These are phyloP conservation scores for Melipona bicolor DNA, from an alignment of 2,888 invertebrate genomes.

Conservation along the genomic window DNA sequence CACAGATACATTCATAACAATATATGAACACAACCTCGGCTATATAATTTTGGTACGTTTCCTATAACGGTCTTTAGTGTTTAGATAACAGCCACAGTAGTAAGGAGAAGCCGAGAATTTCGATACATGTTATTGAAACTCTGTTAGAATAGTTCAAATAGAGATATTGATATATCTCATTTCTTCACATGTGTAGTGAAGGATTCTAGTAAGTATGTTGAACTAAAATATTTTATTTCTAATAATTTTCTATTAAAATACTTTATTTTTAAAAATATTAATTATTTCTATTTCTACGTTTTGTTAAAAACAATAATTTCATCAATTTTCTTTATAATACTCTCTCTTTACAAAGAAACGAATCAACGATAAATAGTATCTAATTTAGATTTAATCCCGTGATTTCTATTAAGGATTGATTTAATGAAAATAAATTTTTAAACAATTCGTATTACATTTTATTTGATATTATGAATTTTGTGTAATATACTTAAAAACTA, in stretches of 20 bases:
- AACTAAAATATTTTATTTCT: not conserved
- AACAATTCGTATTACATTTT: no score
- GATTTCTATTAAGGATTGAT: no score
- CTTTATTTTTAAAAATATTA: not conserved
- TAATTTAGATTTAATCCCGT: not conserved
- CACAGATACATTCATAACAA: not conserved
- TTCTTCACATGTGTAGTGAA: slow-evolving; percentile 1
- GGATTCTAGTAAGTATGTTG: slow-evolving; percentile 19
- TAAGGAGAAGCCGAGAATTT: slow-evolving; percentile 41
- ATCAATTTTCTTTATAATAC: not conserved
- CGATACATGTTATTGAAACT: slow-evolving; percentile 24
- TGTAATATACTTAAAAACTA: not conserved
- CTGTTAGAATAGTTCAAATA: not conserved
- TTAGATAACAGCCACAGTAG: slow-evolving; percentile 47
- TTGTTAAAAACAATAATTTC: not conserved
- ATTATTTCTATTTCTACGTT: not conserved
- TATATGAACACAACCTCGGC: slow-evolving; percentile 4
- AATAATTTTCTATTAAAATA: not conserved
- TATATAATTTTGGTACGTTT: slow-evolving; percentile 24
- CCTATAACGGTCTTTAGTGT: slow-evolving; percentile 51
- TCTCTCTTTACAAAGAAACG: no score
- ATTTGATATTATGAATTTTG: not conserved
- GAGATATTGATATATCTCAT: slow-evolving; percentile 4
- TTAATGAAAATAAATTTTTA: not conserved
- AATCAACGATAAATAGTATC: not conserved